These are phyloP conservation scores for Apodemia hepburni DNA, from an alignment of 2,888 invertebrate genomes.

Conservation along the genomic window DNA sequence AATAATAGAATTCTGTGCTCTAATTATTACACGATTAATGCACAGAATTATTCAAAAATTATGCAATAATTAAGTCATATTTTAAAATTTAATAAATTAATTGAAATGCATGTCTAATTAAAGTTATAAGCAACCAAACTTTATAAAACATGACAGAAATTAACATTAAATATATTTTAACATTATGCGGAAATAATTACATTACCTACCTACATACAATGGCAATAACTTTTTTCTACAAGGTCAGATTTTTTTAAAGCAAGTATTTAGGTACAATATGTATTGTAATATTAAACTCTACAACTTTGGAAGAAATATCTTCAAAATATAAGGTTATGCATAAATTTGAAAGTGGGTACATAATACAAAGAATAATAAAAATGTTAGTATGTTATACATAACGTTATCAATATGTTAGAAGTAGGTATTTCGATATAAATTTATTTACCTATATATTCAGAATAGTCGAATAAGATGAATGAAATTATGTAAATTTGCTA, in stretches of 20 bases:
- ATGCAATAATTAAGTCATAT: not conserved
- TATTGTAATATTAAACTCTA: not conserved
- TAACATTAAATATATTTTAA: conserved; percentile 5
- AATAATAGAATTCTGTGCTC: conserved; percentile 10
- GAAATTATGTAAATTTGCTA: too few species aligned
- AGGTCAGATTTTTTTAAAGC: conserved; percentile 2
- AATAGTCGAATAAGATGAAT: too few species aligned
- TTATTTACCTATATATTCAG: too few species aligned
- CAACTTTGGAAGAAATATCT: not conserved
- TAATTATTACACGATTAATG: not conserved
- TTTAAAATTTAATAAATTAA: too few species aligned
- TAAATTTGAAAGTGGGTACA: too few species aligned
- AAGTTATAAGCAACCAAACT: not conserved
- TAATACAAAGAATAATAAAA: too few species aligned
- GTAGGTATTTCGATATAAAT: too few species aligned
- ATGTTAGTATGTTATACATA: too few species aligned
- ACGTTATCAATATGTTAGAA: too few species aligned
- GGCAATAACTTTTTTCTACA: not conserved
- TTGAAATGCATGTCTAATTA: not conserved
- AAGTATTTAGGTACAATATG: not conserved
- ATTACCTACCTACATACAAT: not conserved
- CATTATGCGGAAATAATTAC: not conserved
- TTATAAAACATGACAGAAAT: not conserved
- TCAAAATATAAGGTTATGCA: not conserved
- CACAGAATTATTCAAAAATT: not conserved